phyloP scores from a whole-genome alignment of 2,888 invertebrate genomes.

The Ennomos erosarius region DNA sequence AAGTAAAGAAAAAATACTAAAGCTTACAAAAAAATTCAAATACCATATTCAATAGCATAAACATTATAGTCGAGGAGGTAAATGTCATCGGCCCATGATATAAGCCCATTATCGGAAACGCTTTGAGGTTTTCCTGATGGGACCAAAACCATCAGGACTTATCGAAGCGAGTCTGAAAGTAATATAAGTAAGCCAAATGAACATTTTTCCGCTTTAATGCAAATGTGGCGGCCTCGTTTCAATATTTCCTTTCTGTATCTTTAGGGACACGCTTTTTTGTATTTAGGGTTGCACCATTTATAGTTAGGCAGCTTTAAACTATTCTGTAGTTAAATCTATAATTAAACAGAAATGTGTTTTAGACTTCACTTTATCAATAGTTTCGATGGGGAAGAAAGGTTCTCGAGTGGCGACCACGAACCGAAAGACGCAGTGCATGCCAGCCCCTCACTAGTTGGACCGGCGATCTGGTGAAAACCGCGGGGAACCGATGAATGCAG shows the following conservation, averaged over 20 bases:
- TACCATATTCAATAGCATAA: constrained; percentile 35
- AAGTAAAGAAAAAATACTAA: too few species aligned
- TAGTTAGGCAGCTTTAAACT: too few species aligned
- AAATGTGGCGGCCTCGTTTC: constrained; percentile 45
- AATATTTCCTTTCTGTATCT: constrained; percentile 15
- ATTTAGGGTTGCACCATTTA: too few species aligned
- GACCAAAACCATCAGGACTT: constrained; percentile 43
- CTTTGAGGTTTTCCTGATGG: constrained; percentile 30
- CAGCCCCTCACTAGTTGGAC: too few species aligned
- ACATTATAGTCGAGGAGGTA: constrained; percentile 43
- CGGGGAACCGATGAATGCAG: too few species aligned
- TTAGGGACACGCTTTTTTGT: neutral
- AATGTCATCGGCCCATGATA: constrained; percentile 48
- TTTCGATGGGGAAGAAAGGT: too few species aligned
- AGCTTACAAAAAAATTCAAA: constrained; percentile 41
- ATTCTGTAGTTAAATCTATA: too few species aligned
- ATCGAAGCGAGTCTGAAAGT: constrained; percentile 49
- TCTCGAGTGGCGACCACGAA: too few species aligned
- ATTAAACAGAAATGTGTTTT: too few species aligned
- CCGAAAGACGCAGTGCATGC: too few species aligned
- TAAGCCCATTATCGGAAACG: constrained; percentile 48
- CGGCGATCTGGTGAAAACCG: too few species aligned
- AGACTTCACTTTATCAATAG: too few species aligned
- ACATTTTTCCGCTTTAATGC: constrained; percentile 60
- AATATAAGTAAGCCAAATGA: constrained; percentile 66